These are phyloP conservation scores for Yponomeuta cagnagella DNA, from an alignment of 2,888 invertebrate genomes.

Conservation along the genomic window DNA sequence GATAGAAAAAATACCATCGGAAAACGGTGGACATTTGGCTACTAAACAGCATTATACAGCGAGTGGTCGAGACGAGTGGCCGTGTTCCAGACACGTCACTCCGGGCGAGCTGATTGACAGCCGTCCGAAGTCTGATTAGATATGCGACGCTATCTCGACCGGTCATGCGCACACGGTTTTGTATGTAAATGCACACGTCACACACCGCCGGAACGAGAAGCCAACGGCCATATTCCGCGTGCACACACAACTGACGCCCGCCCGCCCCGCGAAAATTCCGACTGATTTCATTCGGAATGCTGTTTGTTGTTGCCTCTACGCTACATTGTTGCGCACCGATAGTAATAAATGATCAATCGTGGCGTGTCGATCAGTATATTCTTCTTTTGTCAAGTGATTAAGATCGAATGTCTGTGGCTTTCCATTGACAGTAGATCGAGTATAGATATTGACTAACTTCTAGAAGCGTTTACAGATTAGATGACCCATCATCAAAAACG, in stretches of 20 bases:
- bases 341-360: neutral
- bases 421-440: neutral
- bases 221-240: constrained; percentile 8
- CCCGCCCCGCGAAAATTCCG: constrained; percentile 7
- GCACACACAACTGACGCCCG: constrained; percentile 6
- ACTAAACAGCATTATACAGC: neutral
- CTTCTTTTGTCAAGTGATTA: neutral
- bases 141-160: constrained; percentile 59
- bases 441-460: neutral
- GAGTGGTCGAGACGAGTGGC: neutral
- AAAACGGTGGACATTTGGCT: neutral
- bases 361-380: neutral
- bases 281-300: constrained; percentile 6
- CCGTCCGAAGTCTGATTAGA: constrained; percentile 45
- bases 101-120: constrained; percentile 21
- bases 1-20: neutral
- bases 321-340: neutral
- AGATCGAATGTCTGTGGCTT: neutral
- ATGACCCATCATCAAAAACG: neutral
- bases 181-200: constrained; percentile 21
- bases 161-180: constrained; percentile 54
- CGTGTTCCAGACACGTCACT: neutral
- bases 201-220: constrained; percentile 9
- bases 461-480: neutral
- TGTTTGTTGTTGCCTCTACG: neutral